A percentile compares a stretch with the other conserved stretches of the same genome.
phyloP scores from a whole-genome alignment of 2,113 vertebrate species.

The Notarius lentiginosus region DNA sequence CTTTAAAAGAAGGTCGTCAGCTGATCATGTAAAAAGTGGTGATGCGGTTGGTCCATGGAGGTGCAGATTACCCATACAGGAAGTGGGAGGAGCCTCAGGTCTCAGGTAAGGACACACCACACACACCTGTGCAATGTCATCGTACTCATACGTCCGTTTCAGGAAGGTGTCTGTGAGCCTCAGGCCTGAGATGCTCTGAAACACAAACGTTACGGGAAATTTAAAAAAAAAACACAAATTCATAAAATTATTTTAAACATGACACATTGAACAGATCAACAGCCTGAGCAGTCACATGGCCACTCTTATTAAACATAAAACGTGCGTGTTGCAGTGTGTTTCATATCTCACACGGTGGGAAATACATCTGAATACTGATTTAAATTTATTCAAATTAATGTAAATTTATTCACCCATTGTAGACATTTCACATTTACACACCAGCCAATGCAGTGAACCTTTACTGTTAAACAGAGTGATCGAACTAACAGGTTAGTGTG shows the following conservation, averaged over 20 bases:
- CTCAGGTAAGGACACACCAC: constrained; percentile 87
- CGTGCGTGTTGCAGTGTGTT: not conserved
- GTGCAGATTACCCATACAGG: constrained; percentile 35
- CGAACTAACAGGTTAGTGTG: not conserved
- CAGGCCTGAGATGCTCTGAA: constrained; percentile 91
- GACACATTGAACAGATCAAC: not conserved
- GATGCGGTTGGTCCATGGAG: constrained; percentile 67
- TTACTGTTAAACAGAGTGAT: not conserved
- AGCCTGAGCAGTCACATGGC: not conserved
- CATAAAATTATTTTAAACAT: not conserved
- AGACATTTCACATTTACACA: not conserved
- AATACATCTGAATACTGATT: not conserved
- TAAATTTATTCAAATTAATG: not conserved
- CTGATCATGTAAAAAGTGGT: constrained; percentile 43
- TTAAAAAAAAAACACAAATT: not conserved
- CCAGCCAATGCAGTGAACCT: not conserved
- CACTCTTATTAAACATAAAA: not conserved
- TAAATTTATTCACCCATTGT: not conserved
- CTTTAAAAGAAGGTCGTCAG: constrained; percentile 37
- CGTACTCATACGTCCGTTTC: constrained; percentile 97
- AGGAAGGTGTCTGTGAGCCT: constrained; percentile 94
- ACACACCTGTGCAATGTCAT: constrained; percentile 96
- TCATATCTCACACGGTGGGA: not conserved
- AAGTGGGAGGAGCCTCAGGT: constrained; percentile 64
- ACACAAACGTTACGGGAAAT: constrained; percentile 8